Percentiles rank a stretch among this genome's conserved stretches.
Evolutionary conservation across 2,888 invertebrate genomes (phyloP).

Genomic region (Gasteruption jaculator): DNA sequence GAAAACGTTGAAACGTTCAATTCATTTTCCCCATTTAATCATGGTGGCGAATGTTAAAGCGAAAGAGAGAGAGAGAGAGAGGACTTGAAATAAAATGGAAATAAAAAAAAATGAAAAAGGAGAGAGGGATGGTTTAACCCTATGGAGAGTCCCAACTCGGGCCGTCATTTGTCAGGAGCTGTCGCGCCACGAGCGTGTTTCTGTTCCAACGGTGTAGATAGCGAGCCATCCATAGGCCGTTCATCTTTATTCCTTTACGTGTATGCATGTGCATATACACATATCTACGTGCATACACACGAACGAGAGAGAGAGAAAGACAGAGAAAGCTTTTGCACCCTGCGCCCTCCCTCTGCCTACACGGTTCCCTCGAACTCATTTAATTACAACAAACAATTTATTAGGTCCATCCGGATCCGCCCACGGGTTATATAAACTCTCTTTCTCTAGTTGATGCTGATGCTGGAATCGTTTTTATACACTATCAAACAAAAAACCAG

Average conservation of each 20-base stretch:
- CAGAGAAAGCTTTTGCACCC: constrained; percentile 16
- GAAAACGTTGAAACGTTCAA: no score
- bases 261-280: constrained; percentile 26
- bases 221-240: constrained; percentile 51
- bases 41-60: constrained; percentile 29
- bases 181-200: constrained; percentile 51
- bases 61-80: constrained; percentile 14
- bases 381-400: constrained; percentile 53
- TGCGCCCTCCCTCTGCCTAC: constrained; percentile 29
- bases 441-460: no score
- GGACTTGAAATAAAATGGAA: background rate
- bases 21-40: constrained; percentile 48
- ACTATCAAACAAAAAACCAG: no score
- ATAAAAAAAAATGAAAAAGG: constrained; percentile 4
- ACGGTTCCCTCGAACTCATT: constrained; percentile 50
- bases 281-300: constrained; percentile 19
- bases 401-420: constrained; percentile 47
- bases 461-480: no score
- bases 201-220: constrained; percentile 50
- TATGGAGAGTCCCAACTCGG: constrained; percentile 35
- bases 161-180: constrained; percentile 52
- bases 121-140: constrained; percentile 12
- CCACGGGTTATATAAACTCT: constrained; percentile 40
- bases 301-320: constrained; percentile 14
- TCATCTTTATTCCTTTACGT: constrained; percentile 51